phyloP scores from a whole-genome alignment of 2,888 invertebrate genomes.

The Sicus ferrugineus region DNA sequence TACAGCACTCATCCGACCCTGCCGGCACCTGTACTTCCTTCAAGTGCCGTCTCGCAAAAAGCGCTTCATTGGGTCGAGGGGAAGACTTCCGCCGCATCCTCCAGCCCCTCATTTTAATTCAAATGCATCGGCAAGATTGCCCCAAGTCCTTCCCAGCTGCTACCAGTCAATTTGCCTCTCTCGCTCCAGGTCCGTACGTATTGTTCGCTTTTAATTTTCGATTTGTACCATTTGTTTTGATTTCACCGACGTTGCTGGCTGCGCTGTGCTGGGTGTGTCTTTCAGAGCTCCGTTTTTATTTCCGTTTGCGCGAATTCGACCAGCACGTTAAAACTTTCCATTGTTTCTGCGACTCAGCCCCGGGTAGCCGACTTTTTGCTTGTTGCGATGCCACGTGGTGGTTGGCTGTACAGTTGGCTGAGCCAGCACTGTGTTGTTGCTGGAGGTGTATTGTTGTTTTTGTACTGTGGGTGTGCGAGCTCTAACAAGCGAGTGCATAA shows the following conservation, averaged over 20 bases:
- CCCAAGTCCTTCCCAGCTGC: not conserved
- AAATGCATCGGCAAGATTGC: not conserved
- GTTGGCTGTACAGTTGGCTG: not conserved
- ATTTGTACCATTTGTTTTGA: too few relatives aligned
- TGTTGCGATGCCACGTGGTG: not conserved
- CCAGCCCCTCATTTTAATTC: too few relatives aligned
- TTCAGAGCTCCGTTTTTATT: not conserved
- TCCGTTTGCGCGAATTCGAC: not conserved
- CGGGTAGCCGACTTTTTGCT: not conserved
- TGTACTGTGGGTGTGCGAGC: too few relatives aligned
- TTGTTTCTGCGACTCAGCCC: not conserved
- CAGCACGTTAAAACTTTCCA: conserved; percentile 8
- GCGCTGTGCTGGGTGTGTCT: not conserved
- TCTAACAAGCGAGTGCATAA: too few relatives aligned
- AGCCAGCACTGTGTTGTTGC: too few relatives aligned
- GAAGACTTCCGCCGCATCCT: too few relatives aligned
- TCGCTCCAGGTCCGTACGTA: not conserved
- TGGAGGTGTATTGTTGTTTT: too few relatives aligned
- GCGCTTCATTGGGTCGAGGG: too few relatives aligned
- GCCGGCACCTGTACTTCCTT: too few relatives aligned
- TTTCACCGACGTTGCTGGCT: not conserved
- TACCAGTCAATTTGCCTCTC: not conserved
- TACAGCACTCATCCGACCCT: too few relatives aligned
- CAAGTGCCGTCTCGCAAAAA: too few relatives aligned
- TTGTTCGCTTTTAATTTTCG: too few relatives aligned